Conservation (phyloP, 1,140 invertebrate species). For the Amyelois transitella region DNA sequence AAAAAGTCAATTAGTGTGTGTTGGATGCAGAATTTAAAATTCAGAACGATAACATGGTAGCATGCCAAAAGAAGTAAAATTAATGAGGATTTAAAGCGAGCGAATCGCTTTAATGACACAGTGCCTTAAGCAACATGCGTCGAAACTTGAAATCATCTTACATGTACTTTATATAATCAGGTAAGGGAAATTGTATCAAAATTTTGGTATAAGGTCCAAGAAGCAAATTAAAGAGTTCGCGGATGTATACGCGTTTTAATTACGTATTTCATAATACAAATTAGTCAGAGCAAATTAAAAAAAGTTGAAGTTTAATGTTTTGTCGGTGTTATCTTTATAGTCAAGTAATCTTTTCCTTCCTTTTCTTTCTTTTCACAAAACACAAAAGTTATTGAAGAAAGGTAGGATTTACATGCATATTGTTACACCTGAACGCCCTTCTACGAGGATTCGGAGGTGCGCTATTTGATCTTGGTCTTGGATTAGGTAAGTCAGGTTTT, state of each 20-base stretch:
- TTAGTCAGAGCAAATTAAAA: too few relatives aligned
- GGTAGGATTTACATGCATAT: too few relatives aligned
- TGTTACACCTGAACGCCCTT: too few relatives aligned
- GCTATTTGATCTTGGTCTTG: too few relatives aligned
- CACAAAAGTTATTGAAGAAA: too few relatives aligned
- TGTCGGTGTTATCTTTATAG: too few relatives aligned
- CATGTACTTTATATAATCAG: background rate
- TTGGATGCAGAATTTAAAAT: background rate
- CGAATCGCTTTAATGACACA: background rate
- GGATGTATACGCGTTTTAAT: background rate
- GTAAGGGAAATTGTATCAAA: background rate
- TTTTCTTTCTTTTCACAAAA: too few relatives aligned
- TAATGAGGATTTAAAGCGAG: background rate
- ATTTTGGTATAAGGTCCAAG: background rate
- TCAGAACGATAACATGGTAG: background rate
- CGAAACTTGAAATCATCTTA: background rate
- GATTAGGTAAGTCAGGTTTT: too few relatives aligned
- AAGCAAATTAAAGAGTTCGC: background rate
- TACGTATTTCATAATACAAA: too few relatives aligned
- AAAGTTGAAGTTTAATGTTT: too few relatives aligned
- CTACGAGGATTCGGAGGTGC: too few relatives aligned
- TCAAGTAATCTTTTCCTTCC: too few relatives aligned
- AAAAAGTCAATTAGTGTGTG: background rate
- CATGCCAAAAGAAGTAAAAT: background rate
- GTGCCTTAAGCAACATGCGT: background rate